Percentiles rank a stretch among this genome's conserved stretches.
phyloP scores from a whole-genome alignment of 2,797 vertebrate species.

The Spheniscus humboldti region DNA sequence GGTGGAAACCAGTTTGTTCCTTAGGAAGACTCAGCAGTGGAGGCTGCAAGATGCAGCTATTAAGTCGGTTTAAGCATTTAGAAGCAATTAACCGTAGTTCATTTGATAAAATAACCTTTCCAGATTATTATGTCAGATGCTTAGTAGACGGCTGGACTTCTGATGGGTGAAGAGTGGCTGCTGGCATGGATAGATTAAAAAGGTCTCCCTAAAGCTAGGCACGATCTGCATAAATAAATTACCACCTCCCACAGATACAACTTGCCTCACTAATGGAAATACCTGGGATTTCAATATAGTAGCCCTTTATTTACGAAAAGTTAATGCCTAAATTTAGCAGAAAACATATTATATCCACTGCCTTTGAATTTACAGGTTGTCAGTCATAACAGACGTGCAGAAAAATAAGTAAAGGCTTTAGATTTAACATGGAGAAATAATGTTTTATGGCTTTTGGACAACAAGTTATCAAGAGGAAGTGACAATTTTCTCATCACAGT shows the following conservation, averaged over 20 bases:
- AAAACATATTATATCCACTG: neutral
- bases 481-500: neutral
- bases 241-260: neutral
- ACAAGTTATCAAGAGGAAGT: constrained; percentile 9
- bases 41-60: neutral
- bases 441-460: neutral
- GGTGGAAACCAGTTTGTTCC: neutral
- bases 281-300: neutral
- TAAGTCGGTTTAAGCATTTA: neutral
- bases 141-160: neutral
- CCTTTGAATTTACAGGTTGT: constrained; percentile 23
- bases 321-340: neutral
- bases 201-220: neutral
- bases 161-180: neutral
- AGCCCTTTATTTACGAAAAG: neutral
- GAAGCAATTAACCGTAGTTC: neutral
- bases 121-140: neutral
- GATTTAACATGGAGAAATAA: constrained; percentile 1
- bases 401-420: constrained; percentile 21
- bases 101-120: constrained; percentile 18
- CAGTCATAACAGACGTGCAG: neutral
- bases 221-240: constrained; percentile 15
- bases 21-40: neutral
- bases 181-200: neutral
- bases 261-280: neutral